Evolutionary conservation across 2,113 vertebrate genomes (phyloP).

Genomic region (Petrocephalus microphthalmus): DNA sequence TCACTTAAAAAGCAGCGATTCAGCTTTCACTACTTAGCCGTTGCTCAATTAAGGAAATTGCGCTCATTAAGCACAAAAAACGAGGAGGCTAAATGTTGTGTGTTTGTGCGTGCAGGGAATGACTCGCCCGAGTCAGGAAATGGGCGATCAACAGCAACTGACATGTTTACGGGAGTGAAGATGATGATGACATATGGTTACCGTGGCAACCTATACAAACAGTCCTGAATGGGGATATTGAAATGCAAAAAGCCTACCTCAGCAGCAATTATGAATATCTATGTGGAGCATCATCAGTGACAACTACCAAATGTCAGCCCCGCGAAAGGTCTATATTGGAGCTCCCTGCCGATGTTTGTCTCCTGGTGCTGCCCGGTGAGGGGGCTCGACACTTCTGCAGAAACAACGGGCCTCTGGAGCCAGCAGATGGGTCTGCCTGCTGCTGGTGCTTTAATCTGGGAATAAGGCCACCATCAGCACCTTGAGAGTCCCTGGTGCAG

Average conservation of each 20-base stretch:
- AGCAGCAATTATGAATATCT: conserved; percentile 15
- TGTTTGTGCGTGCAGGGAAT: not conserved
- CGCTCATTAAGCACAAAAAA: not conserved
- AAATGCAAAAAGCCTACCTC: conserved; percentile 18
- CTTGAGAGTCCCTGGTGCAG: not conserved
- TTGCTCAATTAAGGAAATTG: not conserved
- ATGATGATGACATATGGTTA: conserved; percentile 15
- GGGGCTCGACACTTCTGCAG: not conserved
- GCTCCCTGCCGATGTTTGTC: not conserved
- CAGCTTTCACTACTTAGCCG: not conserved
- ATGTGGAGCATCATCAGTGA: conserved; percentile 12
- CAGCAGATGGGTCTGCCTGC: not conserved
- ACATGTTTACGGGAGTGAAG: not conserved
- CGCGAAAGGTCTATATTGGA: not conserved
- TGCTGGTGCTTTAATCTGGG: not conserved
- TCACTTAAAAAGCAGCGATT: not conserved
- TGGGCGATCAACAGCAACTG: not conserved
- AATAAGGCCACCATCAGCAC: not conserved
- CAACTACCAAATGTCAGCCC: conserved; percentile 10
- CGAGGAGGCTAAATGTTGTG: not conserved
- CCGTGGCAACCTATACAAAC: conserved; percentile 22
- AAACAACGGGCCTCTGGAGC: not conserved
- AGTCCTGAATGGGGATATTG: conserved; percentile 4
- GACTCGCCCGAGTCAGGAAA: not conserved
- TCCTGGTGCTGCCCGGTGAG: not conserved